A percentile compares a stretch with the other conserved stretches of the same genome.
phyloP scores from a whole-genome alignment of 2,888 invertebrate genomes.

The Agrilus biguttatus region DNA sequence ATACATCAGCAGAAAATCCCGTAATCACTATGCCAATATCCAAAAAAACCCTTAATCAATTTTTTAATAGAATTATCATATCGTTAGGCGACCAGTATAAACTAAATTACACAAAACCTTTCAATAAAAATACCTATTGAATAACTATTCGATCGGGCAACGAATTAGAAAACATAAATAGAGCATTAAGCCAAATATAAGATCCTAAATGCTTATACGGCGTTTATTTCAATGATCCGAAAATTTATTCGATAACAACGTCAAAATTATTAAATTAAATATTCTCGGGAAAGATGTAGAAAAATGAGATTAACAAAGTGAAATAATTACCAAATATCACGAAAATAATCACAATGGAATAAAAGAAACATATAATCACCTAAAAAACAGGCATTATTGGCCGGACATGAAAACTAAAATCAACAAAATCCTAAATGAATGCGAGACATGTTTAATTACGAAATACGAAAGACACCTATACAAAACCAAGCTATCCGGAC shows the following conservation, averaged over 20 bases:
- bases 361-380: constrained; percentile 7
- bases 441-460: constrained; percentile 1
- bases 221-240: constrained; percentile 5
- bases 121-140: constrained; percentile 3
- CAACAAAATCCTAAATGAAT: constrained; percentile 7
- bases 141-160: constrained; percentile 2
- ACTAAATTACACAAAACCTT: constrained; percentile 1
- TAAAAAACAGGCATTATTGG: no score
- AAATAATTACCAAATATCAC: constrained; percentile 9
- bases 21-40: constrained; percentile 5
- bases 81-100: no score
- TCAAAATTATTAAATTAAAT: constrained; percentile 8
- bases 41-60: constrained; percentile 1
- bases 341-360: constrained; percentile 8
- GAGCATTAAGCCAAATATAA: constrained; percentile 3
- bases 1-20: neutral
- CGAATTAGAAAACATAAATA: constrained; percentile 2
- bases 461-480: constrained; percentile 9
- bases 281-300: constrained; percentile 7
- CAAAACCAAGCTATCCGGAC: constrained; percentile 3
- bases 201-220: constrained; percentile 8
- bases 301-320: constrained; percentile 4
- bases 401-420: no score
- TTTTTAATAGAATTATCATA: constrained; percentile 1
- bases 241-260: constrained; percentile 4